Evolutionary conservation across 2,797 vertebrate species (phyloP).

Genomic region (Myotis planiceps): DNA sequence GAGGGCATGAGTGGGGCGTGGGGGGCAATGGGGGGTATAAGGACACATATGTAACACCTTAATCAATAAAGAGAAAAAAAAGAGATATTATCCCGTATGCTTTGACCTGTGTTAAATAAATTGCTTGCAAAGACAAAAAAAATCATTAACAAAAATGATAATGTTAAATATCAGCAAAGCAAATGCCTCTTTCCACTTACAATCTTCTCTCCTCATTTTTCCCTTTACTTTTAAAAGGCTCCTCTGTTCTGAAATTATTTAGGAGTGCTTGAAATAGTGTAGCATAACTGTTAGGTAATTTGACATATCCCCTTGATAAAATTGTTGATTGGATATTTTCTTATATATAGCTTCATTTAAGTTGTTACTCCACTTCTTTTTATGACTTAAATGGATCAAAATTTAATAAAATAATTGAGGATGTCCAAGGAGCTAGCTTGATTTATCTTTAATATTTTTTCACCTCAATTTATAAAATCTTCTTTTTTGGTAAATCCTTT

Average conservation of each 20-base stretch:
- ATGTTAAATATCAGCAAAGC: slow-evolving; percentile 79
- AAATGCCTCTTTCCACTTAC: slow-evolving; percentile 80
- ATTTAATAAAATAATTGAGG: background rate
- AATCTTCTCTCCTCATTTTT: slow-evolving; percentile 75
- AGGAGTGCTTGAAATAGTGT: slow-evolving; percentile 74
- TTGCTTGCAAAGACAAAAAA: slow-evolving; percentile 39
- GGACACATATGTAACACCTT: too few species aligned
- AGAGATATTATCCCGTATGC: too few species aligned
- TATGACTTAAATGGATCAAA: slow-evolving; percentile 2
- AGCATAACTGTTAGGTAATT: slow-evolving; percentile 77
- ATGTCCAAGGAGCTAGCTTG: background rate
- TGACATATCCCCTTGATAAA: slow-evolving; percentile 64
- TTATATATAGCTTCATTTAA: slow-evolving; percentile 36
- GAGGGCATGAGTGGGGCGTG: too few species aligned
- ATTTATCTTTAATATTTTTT: background rate
- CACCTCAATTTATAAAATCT: background rate
- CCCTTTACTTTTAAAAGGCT: slow-evolving; percentile 80
- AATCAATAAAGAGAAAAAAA: too few species aligned
- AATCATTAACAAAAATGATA: slow-evolving; percentile 87
- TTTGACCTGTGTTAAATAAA: too few species aligned
- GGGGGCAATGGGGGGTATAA: too few species aligned
- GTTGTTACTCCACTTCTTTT: background rate
- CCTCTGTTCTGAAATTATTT: slow-evolving; percentile 80
- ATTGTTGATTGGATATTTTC: slow-evolving; percentile 57
- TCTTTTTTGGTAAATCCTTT: background rate